phyloP scores from a whole-genome alignment of 1,140 invertebrate species.

The Vanessa tameamea region DNA sequence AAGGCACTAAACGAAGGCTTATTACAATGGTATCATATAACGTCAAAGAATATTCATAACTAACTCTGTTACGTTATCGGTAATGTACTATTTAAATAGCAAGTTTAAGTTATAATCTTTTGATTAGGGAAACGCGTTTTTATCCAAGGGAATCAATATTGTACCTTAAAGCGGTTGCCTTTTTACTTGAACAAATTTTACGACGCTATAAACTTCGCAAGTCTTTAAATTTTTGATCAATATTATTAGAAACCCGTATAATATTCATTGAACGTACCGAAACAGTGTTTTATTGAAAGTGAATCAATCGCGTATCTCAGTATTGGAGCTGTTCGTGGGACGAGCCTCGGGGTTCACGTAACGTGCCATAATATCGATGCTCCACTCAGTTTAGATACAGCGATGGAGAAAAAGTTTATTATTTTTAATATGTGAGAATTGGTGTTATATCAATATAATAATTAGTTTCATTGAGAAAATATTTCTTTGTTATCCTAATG shows the following conservation, averaged over 20 bases:
- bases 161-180: neutral
- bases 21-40: no score
- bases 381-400: neutral
- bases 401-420: no score
- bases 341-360: neutral
- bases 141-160: neutral
- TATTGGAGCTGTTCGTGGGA: slow-evolving; percentile 8
- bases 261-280: slow-evolving; percentile 20
- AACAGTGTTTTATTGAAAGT: slow-evolving; percentile 25
- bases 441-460: no score
- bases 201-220: slow-evolving; percentile 12
- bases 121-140: neutral
- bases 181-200: slow-evolving; percentile 11
- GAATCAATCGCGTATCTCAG: slow-evolving; percentile 11
- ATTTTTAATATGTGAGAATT: no score
- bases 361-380: neutral
- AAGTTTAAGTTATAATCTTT: no score
- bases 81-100: no score
- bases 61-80: no score
- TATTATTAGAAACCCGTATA: slow-evolving; percentile 20
- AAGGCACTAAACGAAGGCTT: no score
- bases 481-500: no score
- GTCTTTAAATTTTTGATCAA: slow-evolving; percentile 15
- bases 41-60: no score
- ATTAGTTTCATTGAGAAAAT: no score